Base-by-base conservation (phyloP, 2,113 vertebrate genomes). In the Oncorhynchus kisutch region DNA sequence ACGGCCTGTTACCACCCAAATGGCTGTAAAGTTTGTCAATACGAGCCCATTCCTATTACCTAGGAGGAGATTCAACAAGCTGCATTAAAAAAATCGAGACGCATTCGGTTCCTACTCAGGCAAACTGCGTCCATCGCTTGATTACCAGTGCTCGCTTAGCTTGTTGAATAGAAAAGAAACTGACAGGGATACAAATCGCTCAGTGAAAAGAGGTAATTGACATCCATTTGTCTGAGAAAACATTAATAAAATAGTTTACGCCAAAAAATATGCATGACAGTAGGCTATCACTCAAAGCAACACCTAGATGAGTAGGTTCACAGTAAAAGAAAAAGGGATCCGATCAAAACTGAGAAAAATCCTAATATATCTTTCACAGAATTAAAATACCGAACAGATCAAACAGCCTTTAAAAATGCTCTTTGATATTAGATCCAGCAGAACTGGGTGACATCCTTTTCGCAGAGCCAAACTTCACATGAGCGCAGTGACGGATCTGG, bases 361-460 rank as follows among this genome's bases (percentile, higher is more conserved):
- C 20, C 18, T 20, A 20, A 57, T 14, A 20, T 57, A 57, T 57
- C 39, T 45, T 45, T 45, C 39, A 12, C 2, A 45, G 1, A 25
- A 12, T 65, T 65, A 12, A 65, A 65, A 65, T 29, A 31, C 2
- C 27, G 27, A 34, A 39, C 16, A 18, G 31, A 68, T 18, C 16
- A 18, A 34, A 34, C 16, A 34, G 3, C 14, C 31, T 31, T 73
- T 80, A 64, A 64, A 39, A 73, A 45, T 13, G 14, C 14, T 45
- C 31, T 13, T 60, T 13, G 27, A 85, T 48, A 71, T 81, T 67
- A 76, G 65, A 57, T 80, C 90, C 88, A 1, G 90, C 90, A 85
- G 88, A 91, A 90, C 89, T 91, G 57, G 90, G 91, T 82, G 90
- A 89, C 91, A 90, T 92, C 84, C 87, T 87, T 85, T 73, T 75